phyloP scores from a whole-genome alignment of 2,113 vertebrate genomes.

The Myxocyprinus asiaticus region DNA sequence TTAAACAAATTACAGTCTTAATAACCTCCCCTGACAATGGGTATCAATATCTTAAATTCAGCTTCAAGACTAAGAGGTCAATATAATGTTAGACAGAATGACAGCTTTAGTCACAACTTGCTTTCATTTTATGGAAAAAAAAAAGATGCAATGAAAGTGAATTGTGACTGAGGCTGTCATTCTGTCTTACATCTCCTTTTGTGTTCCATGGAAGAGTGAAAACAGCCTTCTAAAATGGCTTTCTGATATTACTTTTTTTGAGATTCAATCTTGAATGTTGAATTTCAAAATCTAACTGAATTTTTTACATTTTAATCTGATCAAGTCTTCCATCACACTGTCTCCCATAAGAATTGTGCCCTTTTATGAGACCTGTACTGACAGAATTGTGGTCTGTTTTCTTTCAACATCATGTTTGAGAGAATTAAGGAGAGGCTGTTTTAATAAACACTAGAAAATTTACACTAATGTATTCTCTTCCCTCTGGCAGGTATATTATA shows the following conservation, averaged over 20 bases:
- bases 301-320: slow-evolving; percentile 64
- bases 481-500: slow-evolving; percentile 47
- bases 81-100: too few relatives aligned
- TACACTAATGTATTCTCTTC: slow-evolving; percentile 62
- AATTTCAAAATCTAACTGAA: slow-evolving; percentile 60
- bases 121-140: too few relatives aligned
- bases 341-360: slow-evolving; percentile 57
- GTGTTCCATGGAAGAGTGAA: too few relatives aligned
- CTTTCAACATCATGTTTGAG: slow-evolving; percentile 60
- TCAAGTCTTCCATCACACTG: slow-evolving; percentile 70
- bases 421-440: slow-evolving; percentile 52
- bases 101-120: too few relatives aligned
- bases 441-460: slow-evolving; percentile 57
- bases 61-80: neutral
- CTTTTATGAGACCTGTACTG: slow-evolving; percentile 30
- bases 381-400: slow-evolving; percentile 68
- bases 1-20: slow-evolving; percentile 46
- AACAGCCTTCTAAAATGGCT: too few relatives aligned
- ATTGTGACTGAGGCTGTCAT: too few relatives aligned
- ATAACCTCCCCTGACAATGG: slow-evolving; percentile 17
- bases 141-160: too few relatives aligned
- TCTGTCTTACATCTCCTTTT: too few relatives aligned
- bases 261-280: too few relatives aligned
- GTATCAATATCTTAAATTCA: slow-evolving; percentile 4
- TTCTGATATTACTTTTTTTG: too few relatives aligned